Conservation (phyloP, 2,888 invertebrate species). For the Nemoura dubitans region DNA sequence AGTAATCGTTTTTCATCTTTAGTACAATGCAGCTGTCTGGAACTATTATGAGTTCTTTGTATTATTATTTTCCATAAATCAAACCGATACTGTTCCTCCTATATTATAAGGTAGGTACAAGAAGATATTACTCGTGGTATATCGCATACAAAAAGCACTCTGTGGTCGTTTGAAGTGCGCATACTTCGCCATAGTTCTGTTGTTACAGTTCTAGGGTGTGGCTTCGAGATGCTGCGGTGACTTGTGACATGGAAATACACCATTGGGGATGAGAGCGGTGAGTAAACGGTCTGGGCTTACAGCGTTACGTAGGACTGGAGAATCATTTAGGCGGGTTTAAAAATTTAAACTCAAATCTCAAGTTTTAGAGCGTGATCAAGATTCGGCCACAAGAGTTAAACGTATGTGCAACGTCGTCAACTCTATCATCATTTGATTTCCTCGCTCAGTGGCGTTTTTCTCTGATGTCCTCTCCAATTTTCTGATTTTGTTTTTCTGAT, state of each 20-base stretch:
- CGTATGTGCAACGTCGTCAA: too few relatives aligned
- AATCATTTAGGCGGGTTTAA: neutral
- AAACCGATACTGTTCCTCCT: neutral
- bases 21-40: neutral
- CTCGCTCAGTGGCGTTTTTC: too few relatives aligned
- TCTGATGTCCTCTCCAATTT: too few relatives aligned
- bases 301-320: neutral
- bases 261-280: neutral
- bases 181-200: neutral
- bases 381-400: too few relatives aligned
- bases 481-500: too few relatives aligned
- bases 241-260: neutral
- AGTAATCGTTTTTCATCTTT: neutral
- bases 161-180: neutral
- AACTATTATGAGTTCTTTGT: slow-evolving; percentile 10
- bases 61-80: slow-evolving; percentile 14
- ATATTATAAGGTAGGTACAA: neutral
- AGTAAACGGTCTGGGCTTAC: too few relatives aligned
- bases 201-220: neutral
- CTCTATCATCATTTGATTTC: too few relatives aligned
- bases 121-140: neutral
- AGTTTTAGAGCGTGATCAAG: too few relatives aligned
- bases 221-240: neutral
- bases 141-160: neutral
- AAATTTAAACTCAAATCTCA: too few relatives aligned